phyloP scores from a whole-genome alignment of 2,797 vertebrate species.

The Danio kyathit region DNA sequence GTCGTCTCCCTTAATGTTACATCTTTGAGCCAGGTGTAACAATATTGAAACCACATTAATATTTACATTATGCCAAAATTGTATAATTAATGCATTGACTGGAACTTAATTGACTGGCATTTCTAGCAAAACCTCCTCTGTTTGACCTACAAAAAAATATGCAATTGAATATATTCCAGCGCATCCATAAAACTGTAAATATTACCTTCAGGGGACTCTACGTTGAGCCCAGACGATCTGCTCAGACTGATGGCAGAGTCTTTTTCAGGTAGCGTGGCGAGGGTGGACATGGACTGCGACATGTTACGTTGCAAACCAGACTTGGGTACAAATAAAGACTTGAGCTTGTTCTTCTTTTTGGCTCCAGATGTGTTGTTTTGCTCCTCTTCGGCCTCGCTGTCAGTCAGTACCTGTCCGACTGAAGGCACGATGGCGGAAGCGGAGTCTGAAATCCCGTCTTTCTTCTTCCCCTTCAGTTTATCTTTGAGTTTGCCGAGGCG shows the following conservation, averaged over 20 bases:
- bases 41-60: too few relatives aligned
- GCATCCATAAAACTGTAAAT: not conserved
- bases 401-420: conserved; percentile 77
- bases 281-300: conserved; percentile 92
- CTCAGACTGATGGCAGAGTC: conserved; percentile 75
- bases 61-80: too few relatives aligned
- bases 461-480: conserved; percentile 90
- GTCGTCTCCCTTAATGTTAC: too few relatives aligned
- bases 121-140: not conserved
- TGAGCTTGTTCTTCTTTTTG: conserved; percentile 89
- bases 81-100: not conserved
- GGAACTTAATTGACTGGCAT: too few relatives aligned
- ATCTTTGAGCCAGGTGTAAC: too few relatives aligned
- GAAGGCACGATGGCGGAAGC: conserved; percentile 78
- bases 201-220: conserved; percentile 76
- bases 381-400: conserved; percentile 87
- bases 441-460: conserved; percentile 78
- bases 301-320: conserved; percentile 88
- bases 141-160: not conserved
- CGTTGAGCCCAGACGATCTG: conserved; percentile 77
- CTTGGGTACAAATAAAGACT: conserved; percentile 87
- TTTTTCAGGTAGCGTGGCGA: conserved; percentile 73
- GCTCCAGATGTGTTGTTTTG: conserved; percentile 5
- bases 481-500: conserved; percentile 94
- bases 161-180: not conserved